Base-by-base conservation (phyloP, 2,888 invertebrate genomes). In the Nyleta sp. region DNA sequence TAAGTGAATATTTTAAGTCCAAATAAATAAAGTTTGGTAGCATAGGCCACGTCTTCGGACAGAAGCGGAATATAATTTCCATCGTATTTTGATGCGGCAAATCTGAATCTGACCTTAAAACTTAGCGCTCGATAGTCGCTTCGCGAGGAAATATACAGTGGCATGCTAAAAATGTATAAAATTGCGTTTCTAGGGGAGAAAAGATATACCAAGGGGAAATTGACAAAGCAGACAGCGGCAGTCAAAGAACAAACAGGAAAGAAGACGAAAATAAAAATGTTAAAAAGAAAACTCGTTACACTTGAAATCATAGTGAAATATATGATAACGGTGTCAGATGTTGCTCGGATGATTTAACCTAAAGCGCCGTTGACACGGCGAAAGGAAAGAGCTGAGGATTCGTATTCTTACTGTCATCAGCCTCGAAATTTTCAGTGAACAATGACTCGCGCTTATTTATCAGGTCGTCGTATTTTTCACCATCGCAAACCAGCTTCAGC, bases 401-500 rank as follows among this genome's bases (percentile, higher is more conserved):
- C n/a, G n/a, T n/a, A n/a, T 35, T 35, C 11, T 11, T 35, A 35
- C 35, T 6, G 8, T 35, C 35, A 35, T 11, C n/a, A 35, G 11
- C 11, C 10, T 35, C n/a, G 2, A 11, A n/a, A 20, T 44, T 42
- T 6, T 20, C n/a, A n/a, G n/a, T n/a, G n/a, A n/a, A n/a, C n/a
- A n/a, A n/a, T 10, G 28, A 50, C 8, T 53, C 48, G 6, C 13
- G 20, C 33, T 59, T 57, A 17, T 65, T 46, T 35, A 65, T 52
- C 13, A 68, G 31, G 24, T 73, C 68, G 2, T 82, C 79, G 46
- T 48, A 78, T 28, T 73, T 84, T 11, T 68, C 13, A n/a, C 59
- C 76, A 28, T 78, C 77, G 18, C 84, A 86, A 31, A 86, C 85
- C 59, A 84, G 82, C 59, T 85, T 84, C 31, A 86, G 80, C 64